Conservation (phyloP, 2,797 vertebrate species). For the Sardinella longiceps region DNA sequence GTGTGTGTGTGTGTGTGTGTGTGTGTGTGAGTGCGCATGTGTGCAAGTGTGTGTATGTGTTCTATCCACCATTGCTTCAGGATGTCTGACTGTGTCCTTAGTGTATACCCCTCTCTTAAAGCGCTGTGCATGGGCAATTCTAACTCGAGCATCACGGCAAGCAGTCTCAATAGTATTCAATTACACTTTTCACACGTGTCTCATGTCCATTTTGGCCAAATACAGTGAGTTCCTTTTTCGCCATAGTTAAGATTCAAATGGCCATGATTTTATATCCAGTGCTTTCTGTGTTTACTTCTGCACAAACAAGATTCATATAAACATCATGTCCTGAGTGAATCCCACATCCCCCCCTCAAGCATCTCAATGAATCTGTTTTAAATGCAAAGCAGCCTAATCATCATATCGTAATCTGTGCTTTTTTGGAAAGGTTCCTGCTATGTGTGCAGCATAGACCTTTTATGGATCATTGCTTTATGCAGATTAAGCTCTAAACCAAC, state of each 20-base stretch:
- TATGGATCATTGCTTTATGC: conserved; percentile 29
- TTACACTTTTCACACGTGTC: neutral
- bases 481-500: neutral
- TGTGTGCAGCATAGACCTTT: conserved; percentile 40
- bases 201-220: conserved; percentile 8
- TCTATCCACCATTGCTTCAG: neutral
- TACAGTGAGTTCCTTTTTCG: conserved; percentile 2
- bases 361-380: conserved; percentile 42
- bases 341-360: conserved; percentile 23
- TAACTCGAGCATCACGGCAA: neutral
- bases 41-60: neutral
- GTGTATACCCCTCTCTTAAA: neutral
- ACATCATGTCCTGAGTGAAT: neutral
- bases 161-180: neutral
- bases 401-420: conserved; percentile 35
- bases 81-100: neutral
- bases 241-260: neutral
- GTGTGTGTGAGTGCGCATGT: neutral
- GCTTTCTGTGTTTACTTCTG: neutral
- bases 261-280: neutral
- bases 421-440: conserved; percentile 33
- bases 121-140: neutral
- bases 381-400: conserved; percentile 41
- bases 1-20: neutral
- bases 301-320: neutral